Percentiles rank a stretch among this genome's conserved stretches.
These are phyloP conservation scores for Esox lucius DNA, from an alignment of 2,797 vertebrate genomes.

Conservation along the genomic window DNA sequence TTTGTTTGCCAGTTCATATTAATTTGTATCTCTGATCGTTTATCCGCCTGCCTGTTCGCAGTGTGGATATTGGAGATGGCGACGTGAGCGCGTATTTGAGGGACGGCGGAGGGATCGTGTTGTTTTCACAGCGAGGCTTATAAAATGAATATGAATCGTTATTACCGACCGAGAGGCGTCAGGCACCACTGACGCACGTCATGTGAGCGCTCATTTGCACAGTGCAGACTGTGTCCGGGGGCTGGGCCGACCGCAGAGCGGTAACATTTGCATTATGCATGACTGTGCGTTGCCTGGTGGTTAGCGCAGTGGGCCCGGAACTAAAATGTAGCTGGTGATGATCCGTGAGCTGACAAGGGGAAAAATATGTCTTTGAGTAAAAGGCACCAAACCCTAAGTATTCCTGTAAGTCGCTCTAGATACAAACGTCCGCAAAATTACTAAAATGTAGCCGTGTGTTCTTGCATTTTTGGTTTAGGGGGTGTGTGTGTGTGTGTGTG, in stretches of 20 bases:
- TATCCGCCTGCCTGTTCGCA: background rate
- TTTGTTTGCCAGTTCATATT: background rate
- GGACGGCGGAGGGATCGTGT: background rate
- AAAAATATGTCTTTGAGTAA: no score
- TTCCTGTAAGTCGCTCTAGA: no score
- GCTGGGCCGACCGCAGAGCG: background rate
- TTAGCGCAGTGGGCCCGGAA: background rate
- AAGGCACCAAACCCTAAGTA: no score
- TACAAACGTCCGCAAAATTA: no score
- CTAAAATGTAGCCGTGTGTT: background rate
- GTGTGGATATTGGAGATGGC: background rate
- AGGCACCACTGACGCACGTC: slow-evolving; percentile 30
- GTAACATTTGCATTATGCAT: background rate
- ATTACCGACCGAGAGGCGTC: slow-evolving; percentile 33
- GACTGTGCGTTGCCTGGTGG: background rate
- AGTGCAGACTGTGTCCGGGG: background rate
- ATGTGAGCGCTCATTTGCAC: slow-evolving; percentile 36
- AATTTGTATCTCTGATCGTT: background rate
- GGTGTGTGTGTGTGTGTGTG: slow-evolving; percentile 2
- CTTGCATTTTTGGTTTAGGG: background rate
- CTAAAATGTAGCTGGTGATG: background rate
- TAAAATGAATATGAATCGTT: slow-evolving; percentile 56
- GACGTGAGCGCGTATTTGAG: background rate
- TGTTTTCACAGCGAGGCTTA: slow-evolving; percentile 19
- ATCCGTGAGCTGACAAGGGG: no score